phyloP scores from a whole-genome alignment of 2,797 vertebrate species.

The Acanthopagrus latus region DNA sequence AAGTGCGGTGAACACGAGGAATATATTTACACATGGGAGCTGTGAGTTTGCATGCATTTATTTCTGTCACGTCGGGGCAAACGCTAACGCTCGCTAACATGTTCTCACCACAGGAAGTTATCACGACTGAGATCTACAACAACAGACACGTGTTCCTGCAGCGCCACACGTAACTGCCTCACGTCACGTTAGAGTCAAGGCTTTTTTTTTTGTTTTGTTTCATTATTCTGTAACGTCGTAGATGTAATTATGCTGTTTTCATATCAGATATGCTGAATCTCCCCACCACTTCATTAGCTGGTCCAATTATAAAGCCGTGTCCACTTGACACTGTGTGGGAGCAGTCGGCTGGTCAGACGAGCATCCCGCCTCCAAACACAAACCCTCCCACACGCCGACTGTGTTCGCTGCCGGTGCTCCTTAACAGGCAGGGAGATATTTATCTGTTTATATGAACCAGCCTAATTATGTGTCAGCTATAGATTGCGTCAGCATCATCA shows the following conservation, averaged over 20 bases:
- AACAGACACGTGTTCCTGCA: not conserved
- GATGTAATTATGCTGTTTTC: not conserved
- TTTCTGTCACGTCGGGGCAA: not conserved
- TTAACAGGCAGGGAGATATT: slow-evolving; percentile 46
- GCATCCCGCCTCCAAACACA: slow-evolving; percentile 6
- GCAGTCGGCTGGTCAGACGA: slow-evolving; percentile 16
- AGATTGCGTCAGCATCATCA: slow-evolving; percentile 57
- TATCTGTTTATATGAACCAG: slow-evolving; percentile 55
- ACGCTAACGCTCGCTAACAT: not conserved
- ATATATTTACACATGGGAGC: not conserved
- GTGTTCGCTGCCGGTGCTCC: slow-evolving; percentile 34
- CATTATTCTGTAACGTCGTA: too few relatives aligned
- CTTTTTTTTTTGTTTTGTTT: too few relatives aligned
- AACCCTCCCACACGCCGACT: not conserved
- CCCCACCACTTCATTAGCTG: slow-evolving; percentile 21
- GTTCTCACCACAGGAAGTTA: not conserved
- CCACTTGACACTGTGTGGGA: not conserved
- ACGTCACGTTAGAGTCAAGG: not conserved
- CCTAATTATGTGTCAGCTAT: slow-evolving; percentile 65
- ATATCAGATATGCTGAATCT: slow-evolving; percentile 7
- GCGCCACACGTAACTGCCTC: too few relatives aligned
- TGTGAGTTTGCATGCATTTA: not conserved
- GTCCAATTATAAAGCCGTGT: slow-evolving; percentile 16
- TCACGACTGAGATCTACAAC: not conserved
- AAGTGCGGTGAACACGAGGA: not conserved